Evolutionary conservation across 2,797 vertebrate species (phyloP).

Genomic region (Passerculus sandwichensis): DNA sequence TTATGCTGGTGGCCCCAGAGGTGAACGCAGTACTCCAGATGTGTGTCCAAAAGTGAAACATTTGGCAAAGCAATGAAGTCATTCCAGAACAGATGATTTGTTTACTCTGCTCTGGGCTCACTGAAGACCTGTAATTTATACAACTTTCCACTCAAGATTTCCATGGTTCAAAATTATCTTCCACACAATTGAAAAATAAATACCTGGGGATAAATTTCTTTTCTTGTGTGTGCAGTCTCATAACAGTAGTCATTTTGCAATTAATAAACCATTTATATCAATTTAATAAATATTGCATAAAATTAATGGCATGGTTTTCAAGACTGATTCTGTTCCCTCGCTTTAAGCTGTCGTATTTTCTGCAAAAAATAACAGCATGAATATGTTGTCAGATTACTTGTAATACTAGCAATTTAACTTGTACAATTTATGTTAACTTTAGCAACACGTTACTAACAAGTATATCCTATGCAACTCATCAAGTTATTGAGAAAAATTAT

Average conservation of each 20-base stretch:
- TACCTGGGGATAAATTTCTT: neutral
- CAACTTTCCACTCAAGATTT: neutral
- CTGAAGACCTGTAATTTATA: neutral
- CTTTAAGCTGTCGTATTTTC: neutral
- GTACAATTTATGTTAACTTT: neutral
- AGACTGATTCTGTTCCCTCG: neutral
- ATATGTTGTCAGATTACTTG: neutral
- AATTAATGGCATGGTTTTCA: neutral
- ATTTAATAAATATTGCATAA: neutral
- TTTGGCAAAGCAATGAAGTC: neutral
- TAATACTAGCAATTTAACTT: neutral
- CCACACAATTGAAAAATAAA: neutral
- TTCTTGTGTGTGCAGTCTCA: neutral
- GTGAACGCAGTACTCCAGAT: neutral
- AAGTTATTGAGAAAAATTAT: neutral
- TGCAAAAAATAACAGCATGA: neutral
- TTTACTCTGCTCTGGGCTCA: neutral
- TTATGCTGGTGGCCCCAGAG: too few species aligned
- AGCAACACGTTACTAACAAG: neutral
- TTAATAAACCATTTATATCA: neutral
- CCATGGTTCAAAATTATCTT: neutral
- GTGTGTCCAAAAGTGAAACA: neutral
- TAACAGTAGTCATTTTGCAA: neutral
- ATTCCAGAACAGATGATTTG: accelerated
- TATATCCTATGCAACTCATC: neutral